These are phyloP conservation scores for Mus pahari DNA, from an alignment of 2,113 vertebrate species.

Conservation along the genomic window DNA sequence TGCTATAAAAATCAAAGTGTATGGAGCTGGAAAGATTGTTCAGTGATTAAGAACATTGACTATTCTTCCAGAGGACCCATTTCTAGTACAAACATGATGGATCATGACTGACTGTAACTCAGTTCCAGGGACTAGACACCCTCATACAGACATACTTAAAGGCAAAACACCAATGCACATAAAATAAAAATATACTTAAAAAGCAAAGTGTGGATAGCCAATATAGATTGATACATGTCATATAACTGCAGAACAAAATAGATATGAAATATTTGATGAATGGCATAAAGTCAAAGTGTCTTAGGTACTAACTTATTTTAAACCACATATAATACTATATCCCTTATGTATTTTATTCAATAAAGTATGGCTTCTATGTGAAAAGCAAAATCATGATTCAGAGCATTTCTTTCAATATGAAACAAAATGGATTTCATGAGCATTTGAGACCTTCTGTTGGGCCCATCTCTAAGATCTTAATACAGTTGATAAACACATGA, in stretches of 20 bases:
- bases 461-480: neutral
- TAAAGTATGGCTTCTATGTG: neutral
- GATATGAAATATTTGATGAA: neutral
- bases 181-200: neutral
- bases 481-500: neutral
- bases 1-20: neutral
- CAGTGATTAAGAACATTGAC: neutral
- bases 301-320: neutral
- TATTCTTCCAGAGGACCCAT: neutral
- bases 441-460: neutral
- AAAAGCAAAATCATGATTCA: constrained; percentile 8
- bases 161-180: neutral
- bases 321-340: neutral
- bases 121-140: neutral
- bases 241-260: neutral
- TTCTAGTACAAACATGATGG: neutral
- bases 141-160: neutral
- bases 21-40: neutral
- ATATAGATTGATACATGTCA: neutral
- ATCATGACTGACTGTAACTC: neutral
- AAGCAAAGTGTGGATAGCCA: neutral
- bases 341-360: neutral
- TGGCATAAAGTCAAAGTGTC: neutral
- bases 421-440: neutral
- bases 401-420: neutral